Evolutionary conservation across 92 coral and sea anemone species (phyloP).

Genomic region (Meandrina meandrites): DNA sequence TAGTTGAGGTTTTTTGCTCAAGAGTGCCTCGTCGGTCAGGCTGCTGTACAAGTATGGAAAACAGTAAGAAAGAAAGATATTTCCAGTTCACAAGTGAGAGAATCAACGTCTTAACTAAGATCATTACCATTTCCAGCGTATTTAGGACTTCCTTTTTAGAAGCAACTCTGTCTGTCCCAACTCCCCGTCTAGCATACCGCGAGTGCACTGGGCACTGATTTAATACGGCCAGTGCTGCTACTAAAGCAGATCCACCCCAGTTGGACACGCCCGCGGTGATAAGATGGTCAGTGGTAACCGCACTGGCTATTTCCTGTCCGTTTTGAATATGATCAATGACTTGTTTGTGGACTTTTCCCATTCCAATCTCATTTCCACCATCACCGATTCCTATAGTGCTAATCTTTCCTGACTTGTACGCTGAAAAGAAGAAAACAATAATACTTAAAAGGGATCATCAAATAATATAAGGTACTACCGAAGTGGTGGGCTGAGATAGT

Average conservation of each 20-base stretch:
- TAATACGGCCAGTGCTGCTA: slow-evolving; percentile 48
- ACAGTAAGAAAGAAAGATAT: too few species aligned
- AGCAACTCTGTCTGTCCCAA: slow-evolving; percentile 8
- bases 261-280: slow-evolving; percentile 97
- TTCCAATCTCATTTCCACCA: slow-evolving; percentile 98
- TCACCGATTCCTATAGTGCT: slow-evolving; percentile 90
- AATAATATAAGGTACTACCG: too few species aligned
- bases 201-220: slow-evolving; percentile 72
- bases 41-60: too few species aligned
- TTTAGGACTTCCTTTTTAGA: slow-evolving; percentile 15
- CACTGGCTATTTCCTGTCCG: slow-evolving; percentile 76
- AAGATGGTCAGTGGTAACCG: slow-evolving; percentile 71
- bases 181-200: slow-evolving; percentile 60
- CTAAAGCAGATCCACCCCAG: slow-evolving; percentile 73
- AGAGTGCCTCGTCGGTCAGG: too few species aligned
- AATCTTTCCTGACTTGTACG: slow-evolving; percentile 41
- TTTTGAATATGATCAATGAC: slow-evolving; percentile 66
- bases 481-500: too few species aligned
- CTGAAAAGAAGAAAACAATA: slow-evolving; percentile 32
- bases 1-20: too few species aligned
- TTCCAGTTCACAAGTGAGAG: too few species aligned
- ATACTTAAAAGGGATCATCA: not conserved
- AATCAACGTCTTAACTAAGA: not conserved
- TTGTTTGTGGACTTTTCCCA: slow-evolving; percentile 81
- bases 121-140: slow-evolving; percentile 61